Base-by-base conservation (phyloP, 2,113 vertebrate species). In the Vidua chalybeata region DNA sequence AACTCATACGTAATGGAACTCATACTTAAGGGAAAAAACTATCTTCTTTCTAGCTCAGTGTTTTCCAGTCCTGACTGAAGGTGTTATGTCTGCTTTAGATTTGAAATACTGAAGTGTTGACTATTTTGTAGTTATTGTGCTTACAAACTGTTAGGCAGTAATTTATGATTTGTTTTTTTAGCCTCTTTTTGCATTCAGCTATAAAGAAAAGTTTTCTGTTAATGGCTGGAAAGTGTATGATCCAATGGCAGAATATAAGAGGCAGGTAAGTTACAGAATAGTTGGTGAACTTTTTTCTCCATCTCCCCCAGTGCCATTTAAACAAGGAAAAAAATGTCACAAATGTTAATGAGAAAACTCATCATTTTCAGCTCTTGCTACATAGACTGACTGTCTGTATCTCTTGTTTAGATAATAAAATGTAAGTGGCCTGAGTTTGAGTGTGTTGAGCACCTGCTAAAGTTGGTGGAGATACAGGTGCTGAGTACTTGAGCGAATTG, bases 191-290 rank as follows among this genome's bases (percentile, higher is more conserved):
- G 98, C 99, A 64, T 99, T 99, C 97, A 98, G 89, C 78, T 99
- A 99, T 97, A 99, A 99, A 96, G 99, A 99, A 96, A 98, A 98
- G 88, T 99, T 99, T 98, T 97, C 99, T 86, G 93, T 97, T 83
- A 99, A 99, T 48, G 99, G 99, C 83, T 99, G 99, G 99, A 99
- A 99, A 97, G 98, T 99, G 30, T 99, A 99, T 72, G 99, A 99
- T 77, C 98, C 99, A 12, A 78, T 98, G 35, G 96, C 98, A 35
- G 99, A 99, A 96, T 99, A 99, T 96, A 99, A 98, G 88, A 99
- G 99, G 90, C 99, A 99, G 99, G 99, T 99, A 96, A 93, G 95
- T 97, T 95, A 39, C 8, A 24, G 4, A 39, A 68, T 73, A 41
- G 28, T 46, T 35, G 10, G 7, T 61, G 10, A 59, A 16, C 22